Conservation (phyloP, 2,797 vertebrate genomes). For the Sandelia bainsii region DNA sequence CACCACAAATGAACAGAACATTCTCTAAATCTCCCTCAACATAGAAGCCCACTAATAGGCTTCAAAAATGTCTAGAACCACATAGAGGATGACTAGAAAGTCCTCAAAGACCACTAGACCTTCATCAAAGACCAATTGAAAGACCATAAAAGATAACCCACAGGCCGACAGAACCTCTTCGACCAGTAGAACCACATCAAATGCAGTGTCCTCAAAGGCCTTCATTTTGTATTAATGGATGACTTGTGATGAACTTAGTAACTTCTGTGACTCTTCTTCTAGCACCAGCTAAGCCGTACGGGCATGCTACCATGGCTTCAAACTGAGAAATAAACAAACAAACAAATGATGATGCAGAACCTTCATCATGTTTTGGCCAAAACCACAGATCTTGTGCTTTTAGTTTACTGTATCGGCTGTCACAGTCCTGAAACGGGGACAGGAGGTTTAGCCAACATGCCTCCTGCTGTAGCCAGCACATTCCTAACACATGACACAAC, state of each 20-base stretch:
- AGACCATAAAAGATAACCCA: background rate
- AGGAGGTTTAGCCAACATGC: constrained; percentile 5
- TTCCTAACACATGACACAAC: constrained; percentile 49
- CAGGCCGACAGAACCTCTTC: background rate
- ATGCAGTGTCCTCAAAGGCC: background rate
- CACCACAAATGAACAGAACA: too few relatives aligned
- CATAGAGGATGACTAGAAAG: too few relatives aligned
- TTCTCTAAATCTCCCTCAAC: too few relatives aligned
- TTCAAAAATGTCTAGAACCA: too few relatives aligned
- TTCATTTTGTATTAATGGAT: too few relatives aligned
- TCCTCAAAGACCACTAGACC: too few relatives aligned
- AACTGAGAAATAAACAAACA: background rate
- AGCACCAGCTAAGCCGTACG: too few relatives aligned
- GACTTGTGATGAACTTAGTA: too few relatives aligned
- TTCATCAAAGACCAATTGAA: background rate
- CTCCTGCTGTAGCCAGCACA: constrained; percentile 48
- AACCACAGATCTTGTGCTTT: background rate
- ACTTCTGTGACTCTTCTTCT: too few relatives aligned
- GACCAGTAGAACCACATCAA: background rate
- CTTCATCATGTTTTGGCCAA: background rate
- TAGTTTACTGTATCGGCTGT: background rate
- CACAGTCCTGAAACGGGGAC: background rate
- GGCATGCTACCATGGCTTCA: background rate
- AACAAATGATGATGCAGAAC: background rate
- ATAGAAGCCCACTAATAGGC: too few relatives aligned